A percentile compares a stretch with the other conserved stretches of the same genome.
Evolutionary conservation across 2,888 invertebrate species (phyloP).

Genomic region (Ophraella communa): DNA sequence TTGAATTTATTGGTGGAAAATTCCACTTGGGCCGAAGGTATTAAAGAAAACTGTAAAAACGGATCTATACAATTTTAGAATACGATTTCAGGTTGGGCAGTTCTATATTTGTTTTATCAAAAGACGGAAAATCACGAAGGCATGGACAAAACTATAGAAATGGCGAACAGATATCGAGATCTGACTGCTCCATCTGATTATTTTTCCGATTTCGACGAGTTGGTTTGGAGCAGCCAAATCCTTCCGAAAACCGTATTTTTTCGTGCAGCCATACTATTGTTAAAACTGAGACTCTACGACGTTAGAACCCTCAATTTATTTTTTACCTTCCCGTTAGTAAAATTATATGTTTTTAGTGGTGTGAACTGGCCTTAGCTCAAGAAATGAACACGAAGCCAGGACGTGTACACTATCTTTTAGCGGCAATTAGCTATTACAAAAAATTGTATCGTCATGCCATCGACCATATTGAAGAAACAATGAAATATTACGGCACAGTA

Average conservation of each 20-base stretch:
- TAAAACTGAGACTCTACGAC: conserved; percentile 51
- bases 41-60: too few species aligned
- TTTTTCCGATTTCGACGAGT: conserved; percentile 46
- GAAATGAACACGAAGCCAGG: conserved; percentile 49
- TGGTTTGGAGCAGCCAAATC: conserved; percentile 51
- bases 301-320: conserved; percentile 30
- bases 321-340: conserved; percentile 12
- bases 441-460: conserved; percentile 52
- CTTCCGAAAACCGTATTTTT: conserved; percentile 51
- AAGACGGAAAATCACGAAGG: conserved; percentile 49
- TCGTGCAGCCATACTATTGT: conserved; percentile 48
- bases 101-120: conserved; percentile 53
- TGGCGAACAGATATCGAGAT: conserved; percentile 48
- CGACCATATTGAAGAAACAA: conserved; percentile 51
- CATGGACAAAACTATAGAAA: conserved; percentile 51
- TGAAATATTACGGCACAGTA: conserved; percentile 49
- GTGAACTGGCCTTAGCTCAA: conserved; percentile 50
- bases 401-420: conserved; percentile 52
- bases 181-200: conserved; percentile 38
- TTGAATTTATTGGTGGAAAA: conserved; percentile 49
- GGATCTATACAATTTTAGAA: neutral
- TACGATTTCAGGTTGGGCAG: conserved; percentile 47
- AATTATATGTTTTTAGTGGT: conserved; percentile 46
- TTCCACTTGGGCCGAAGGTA: conserved; percentile 54
- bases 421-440: conserved; percentile 52